Evolutionary conservation across 1,140 invertebrate species (phyloP).

Genomic region (Phymorhynchus buccinoides): DNA sequence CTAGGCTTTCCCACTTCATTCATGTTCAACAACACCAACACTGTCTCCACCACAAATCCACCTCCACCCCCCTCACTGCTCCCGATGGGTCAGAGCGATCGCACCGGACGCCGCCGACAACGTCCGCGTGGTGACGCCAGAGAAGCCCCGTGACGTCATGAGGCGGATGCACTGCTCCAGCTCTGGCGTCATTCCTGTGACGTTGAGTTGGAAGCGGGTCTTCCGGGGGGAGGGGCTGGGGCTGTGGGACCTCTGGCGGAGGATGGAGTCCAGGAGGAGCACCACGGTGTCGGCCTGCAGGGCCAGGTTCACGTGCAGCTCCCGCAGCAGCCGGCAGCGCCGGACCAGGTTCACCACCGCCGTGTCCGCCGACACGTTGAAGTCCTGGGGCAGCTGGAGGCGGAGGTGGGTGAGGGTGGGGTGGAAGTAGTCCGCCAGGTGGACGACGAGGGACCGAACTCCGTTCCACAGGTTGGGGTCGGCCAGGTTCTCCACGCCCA

Average conservation of each 20-base stretch:
- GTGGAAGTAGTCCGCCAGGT: neutral
- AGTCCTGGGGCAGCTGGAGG: neutral
- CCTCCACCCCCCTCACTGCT: neutral
- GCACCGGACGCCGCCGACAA: neutral
- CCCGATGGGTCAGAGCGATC: neutral
- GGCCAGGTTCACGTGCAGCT: constrained; percentile 1
- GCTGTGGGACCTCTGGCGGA: neutral
- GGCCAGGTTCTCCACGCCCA: constrained; percentile 11
- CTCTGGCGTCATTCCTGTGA: neutral
- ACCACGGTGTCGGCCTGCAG: neutral
- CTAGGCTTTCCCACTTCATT: too few relatives aligned
- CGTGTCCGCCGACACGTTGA: neutral
- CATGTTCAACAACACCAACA: too few relatives aligned
- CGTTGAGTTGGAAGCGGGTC: constrained; percentile 7
- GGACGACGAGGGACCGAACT: neutral
- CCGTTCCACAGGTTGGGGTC: neutral
- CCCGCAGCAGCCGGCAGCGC: neutral
- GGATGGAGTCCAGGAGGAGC: neutral
- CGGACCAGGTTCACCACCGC: neutral
- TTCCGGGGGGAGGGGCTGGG: neutral
- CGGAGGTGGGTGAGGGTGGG: neutral
- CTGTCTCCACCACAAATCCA: too few relatives aligned
- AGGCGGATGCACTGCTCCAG: neutral
- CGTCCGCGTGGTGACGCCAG: neutral
- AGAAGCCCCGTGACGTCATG: neutral